Percentiles rank a stretch among this genome's conserved stretches.
phyloP scores from a whole-genome alignment of 2,888 invertebrate genomes.

The Diarsia brunnea region DNA sequence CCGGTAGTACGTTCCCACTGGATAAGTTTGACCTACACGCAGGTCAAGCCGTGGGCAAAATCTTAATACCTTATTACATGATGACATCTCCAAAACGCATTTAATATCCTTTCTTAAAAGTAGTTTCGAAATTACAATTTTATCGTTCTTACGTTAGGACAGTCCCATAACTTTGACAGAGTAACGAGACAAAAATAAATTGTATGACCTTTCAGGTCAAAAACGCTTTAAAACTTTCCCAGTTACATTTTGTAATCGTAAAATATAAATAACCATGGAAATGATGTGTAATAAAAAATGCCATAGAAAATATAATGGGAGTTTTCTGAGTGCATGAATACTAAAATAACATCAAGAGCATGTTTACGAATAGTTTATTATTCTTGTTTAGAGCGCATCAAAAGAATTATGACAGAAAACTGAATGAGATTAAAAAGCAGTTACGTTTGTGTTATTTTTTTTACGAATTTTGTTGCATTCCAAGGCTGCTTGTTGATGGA shows the following conservation, averaged over 20 bases:
- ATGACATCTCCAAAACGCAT: neutral
- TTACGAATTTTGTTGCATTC: slow-evolving; percentile 10
- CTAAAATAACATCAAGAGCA: slow-evolving; percentile 50
- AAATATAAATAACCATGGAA: slow-evolving; percentile 51
- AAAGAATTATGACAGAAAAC: slow-evolving; percentile 52
- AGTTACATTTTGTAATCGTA: slow-evolving; percentile 53
- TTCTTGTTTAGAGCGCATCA: slow-evolving; percentile 46
- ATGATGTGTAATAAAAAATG: slow-evolving; percentile 53
- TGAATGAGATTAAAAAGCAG: slow-evolving; percentile 29
- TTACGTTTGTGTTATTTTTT: slow-evolving; percentile 24
- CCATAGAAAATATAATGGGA: slow-evolving; percentile 42
- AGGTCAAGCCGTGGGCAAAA: neutral
- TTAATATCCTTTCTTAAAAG: slow-evolving; percentile 12
- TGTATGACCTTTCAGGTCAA: slow-evolving; percentile 59
- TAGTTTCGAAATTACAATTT: slow-evolving; percentile 39
- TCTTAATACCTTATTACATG: neutral
- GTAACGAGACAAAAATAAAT: slow-evolving; percentile 53
- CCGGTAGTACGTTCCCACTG: neutral
- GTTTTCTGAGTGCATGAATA: slow-evolving; percentile 44
- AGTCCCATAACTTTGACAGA: slow-evolving; percentile 26
- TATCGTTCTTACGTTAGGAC: slow-evolving; percentile 28
- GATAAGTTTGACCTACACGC: neutral
- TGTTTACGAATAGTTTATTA: slow-evolving; percentile 48
- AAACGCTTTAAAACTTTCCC: slow-evolving; percentile 35
- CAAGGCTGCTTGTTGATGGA: slow-evolving; percentile 2